Evolutionary conservation across 1,140 invertebrate species (phyloP).

Genomic region (Nasonia giraulti): DNA sequence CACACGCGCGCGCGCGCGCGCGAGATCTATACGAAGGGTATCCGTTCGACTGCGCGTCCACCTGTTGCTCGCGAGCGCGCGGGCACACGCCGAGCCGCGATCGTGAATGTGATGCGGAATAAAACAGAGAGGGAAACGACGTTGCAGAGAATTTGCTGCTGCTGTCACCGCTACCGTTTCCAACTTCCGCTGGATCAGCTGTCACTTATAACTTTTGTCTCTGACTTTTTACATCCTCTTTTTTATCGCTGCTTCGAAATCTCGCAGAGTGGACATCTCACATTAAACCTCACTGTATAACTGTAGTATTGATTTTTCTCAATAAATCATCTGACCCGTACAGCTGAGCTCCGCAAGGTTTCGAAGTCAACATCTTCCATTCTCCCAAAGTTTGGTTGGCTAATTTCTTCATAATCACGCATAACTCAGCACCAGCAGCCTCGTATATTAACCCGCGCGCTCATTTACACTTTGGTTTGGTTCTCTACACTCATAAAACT

Average conservation of each 20-base stretch:
- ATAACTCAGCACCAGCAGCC: too few relatives aligned
- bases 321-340: too few relatives aligned
- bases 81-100: too few relatives aligned
- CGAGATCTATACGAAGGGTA: neutral
- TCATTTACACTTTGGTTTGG: neutral
- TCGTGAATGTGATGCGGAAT: neutral
- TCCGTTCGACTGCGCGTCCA: conserved; percentile 12
- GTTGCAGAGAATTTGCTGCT: neutral
- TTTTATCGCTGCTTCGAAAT: neutral
- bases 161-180: neutral
- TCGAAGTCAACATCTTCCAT: neutral
- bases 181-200: neutral
- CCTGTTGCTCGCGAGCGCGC: conserved; percentile 31
- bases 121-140: neutral
- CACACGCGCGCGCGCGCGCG: too few relatives aligned
- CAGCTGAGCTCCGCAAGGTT: neutral
- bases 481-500: neutral
- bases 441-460: neutral
- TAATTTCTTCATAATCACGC: too few relatives aligned
- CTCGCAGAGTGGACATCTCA: neutral
- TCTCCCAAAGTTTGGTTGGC: neutral
- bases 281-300: too few relatives aligned
- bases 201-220: too few relatives aligned
- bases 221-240: neutral
- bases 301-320: too few relatives aligned